phyloP scores from a whole-genome alignment of 2,888 invertebrate species.

The Halictus ligatus region DNA sequence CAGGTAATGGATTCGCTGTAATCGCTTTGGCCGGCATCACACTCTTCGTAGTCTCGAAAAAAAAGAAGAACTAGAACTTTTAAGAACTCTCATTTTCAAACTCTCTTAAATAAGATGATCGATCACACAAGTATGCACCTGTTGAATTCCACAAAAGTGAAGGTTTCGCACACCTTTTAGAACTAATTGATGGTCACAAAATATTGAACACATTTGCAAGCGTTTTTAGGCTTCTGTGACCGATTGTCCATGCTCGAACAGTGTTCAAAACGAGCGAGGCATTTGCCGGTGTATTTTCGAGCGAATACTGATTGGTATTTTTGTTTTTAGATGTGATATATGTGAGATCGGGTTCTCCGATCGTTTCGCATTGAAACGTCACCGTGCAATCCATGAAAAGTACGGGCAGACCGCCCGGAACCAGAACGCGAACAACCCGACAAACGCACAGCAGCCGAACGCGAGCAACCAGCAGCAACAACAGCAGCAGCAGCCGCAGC shows the following conservation, averaged over 20 bases:
- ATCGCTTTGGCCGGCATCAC: neutral
- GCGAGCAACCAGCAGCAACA: conserved; percentile 84
- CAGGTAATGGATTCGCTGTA: conserved; percentile 84
- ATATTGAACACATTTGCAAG: no score
- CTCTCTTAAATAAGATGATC: neutral
- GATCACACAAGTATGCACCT: neutral
- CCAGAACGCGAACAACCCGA: conserved; percentile 84
- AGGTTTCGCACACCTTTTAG: neutral
- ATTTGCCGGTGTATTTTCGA: neutral
- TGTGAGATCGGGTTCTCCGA: conserved; percentile 95
- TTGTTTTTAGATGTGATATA: conserved; percentile 89
- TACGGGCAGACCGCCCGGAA: conserved; percentile 88
- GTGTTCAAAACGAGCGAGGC: neutral
- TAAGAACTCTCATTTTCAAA: neutral
- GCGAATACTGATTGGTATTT: neutral
- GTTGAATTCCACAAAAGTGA: neutral
- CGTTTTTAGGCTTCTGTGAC: neutral
- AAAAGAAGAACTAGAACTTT: neutral
- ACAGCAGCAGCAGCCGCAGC: conserved; percentile 78
- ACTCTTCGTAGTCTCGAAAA: neutral
- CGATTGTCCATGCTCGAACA: neutral
- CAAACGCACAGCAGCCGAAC: conserved; percentile 85
- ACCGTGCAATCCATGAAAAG: conserved; percentile 94
- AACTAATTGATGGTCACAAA: neutral
- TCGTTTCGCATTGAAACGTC: conserved; percentile 93